Percentiles rank a stretch among this genome's conserved stretches.
phyloP scores from a whole-genome alignment of 2,888 invertebrate genomes.

The Caenorhabditis japonica region DNA sequence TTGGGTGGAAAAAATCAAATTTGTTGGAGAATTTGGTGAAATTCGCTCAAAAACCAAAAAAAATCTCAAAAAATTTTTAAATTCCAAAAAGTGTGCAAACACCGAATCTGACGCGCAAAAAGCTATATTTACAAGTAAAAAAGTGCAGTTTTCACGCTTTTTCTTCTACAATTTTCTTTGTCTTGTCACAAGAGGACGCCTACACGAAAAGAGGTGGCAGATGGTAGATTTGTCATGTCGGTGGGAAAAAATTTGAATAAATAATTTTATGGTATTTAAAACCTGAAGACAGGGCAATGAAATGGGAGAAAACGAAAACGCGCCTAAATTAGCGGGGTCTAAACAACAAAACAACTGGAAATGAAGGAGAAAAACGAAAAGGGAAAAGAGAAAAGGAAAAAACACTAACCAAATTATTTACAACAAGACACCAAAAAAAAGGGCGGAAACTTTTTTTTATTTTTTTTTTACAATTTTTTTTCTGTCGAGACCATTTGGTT shows the following conservation, averaged over 20 bases:
- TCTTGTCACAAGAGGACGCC: too few relatives aligned
- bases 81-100: too few relatives aligned
- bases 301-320: conserved; percentile 1
- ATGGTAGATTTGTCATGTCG: conserved; percentile 7
- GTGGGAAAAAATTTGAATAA: conserved; percentile 35
- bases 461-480: background rate
- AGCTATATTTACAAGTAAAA: too few relatives aligned
- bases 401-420: conserved; percentile 44
- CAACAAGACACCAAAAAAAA: background rate
- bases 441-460: too few relatives aligned
- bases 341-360: conserved; percentile 18
- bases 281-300: background rate
- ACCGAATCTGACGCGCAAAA: too few relatives aligned
- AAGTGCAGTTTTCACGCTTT: too few relatives aligned
- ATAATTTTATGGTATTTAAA: conserved; percentile 39
- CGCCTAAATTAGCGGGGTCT: background rate
- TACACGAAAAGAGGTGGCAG: conserved; percentile 36
- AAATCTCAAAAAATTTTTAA: too few relatives aligned
- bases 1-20: too few relatives aligned
- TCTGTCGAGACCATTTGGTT: conserved; percentile 7
- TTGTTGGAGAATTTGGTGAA: too few relatives aligned
- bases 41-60: too few relatives aligned
- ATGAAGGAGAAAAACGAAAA: background rate
- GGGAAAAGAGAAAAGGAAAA: background rate
- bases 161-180: too few relatives aligned